Conservation (phyloP, 2,888 invertebrate species). For the Netelia fuscicornis region DNA sequence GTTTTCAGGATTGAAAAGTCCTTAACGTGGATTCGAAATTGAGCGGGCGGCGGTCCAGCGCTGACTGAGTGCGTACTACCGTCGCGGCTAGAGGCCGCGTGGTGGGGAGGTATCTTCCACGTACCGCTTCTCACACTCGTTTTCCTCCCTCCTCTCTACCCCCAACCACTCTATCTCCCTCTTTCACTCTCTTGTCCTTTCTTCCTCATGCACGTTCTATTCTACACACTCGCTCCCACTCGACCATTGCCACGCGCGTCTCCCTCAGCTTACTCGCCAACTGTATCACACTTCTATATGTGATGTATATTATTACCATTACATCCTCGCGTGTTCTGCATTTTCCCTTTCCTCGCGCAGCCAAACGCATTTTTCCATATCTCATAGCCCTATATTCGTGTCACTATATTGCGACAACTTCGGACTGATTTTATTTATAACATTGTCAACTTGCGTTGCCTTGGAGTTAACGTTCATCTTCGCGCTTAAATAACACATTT, state of each 20-base stretch:
- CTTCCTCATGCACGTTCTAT: slow-evolving; percentile 61
- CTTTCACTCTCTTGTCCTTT: slow-evolving; percentile 34
- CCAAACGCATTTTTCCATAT: slow-evolving; percentile 17
- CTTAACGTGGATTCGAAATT: slow-evolving; percentile 74
- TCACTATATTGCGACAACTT: neutral
- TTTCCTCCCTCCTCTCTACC: slow-evolving; percentile 67
- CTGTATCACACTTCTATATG: neutral
- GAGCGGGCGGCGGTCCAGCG: slow-evolving; percentile 85
- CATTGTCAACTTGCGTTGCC: neutral
- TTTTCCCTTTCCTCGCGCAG: slow-evolving; percentile 36
- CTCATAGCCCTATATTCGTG: neutral
- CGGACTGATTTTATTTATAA: neutral
- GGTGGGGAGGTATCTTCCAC: slow-evolving; percentile 79
- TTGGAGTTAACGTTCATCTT: neutral
- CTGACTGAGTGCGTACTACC: slow-evolving; percentile 84
- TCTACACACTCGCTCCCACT: slow-evolving; percentile 44
- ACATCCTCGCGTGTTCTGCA: slow-evolving; percentile 26
- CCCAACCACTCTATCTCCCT: slow-evolving; percentile 61
- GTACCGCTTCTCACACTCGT: slow-evolving; percentile 70
- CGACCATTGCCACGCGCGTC: slow-evolving; percentile 40
- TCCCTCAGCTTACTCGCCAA: neutral
- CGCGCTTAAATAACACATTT: too few species aligned
- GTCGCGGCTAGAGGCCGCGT: slow-evolving; percentile 81
- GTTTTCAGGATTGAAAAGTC: slow-evolving; percentile 25
- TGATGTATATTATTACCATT: slow-evolving; percentile 1